Evolutionary conservation across 2,888 invertebrate species (phyloP), one percentile per base, ranked within the genome.

Genomic region (Nowickia ferox): DNA sequence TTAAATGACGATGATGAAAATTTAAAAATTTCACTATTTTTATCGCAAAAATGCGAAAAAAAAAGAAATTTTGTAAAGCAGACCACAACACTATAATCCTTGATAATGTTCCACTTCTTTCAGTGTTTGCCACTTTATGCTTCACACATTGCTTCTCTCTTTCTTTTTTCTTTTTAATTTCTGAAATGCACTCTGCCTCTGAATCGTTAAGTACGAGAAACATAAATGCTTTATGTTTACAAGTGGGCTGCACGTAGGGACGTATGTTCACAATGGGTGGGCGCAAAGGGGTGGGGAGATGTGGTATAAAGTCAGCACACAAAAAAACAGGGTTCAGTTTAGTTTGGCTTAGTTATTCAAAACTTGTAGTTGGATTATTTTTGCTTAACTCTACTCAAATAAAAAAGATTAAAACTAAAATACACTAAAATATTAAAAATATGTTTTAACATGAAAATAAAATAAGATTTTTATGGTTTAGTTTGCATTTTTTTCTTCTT

Each of bases 311-410:
- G 9, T 57, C 66, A 57, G 9, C 19, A 55, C 68, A 38, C 17
- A 55, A 46, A 65, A 51, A 65, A 19, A 57, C 15, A 48, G 51
- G 57, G 19, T 81, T 68, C 61, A 51, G 22, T 80, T 55, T 61
- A 74, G 66, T 51, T 65, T 40, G 55, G 30, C 75, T 77, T 74
- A 78, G 85, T 85, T 85, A 85, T 85, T 85, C 85, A 85, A 78
- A 85, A 82, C 74, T 85, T 85, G 78, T 82, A 74, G 74, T 69
- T 69, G 51, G 78, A 82, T 82, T 85, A 82, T 82, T 74, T 85
- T 85, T 65, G 82, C 55, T 63, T 55, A 38, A 65, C 59, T 78
- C 42, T 38, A 19, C 22, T 53, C 53, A 61, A 51, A 51, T 8
- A 30, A 57, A 71, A 61, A 40, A 48, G 42, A n/a, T 46, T 2